Evolutionary conservation across 30 jellyfish, hydroid and myxozoan genomes (phyloP).

Genomic region (Haliclystus octoradiatus): DNA sequence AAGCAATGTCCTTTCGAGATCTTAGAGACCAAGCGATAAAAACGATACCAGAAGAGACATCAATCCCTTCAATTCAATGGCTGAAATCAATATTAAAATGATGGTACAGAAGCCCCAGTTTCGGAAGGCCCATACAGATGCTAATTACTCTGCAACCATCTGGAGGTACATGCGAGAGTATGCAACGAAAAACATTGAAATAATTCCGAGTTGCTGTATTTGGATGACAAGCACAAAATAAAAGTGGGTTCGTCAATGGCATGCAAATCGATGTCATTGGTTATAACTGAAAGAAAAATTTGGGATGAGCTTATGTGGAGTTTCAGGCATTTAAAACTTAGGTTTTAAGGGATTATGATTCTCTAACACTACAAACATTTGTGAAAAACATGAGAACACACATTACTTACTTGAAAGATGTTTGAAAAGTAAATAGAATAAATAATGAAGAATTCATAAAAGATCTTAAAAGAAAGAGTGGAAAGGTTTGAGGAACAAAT

Average conservation of each 20-base stretch:
- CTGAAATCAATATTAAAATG: slow-evolving; percentile 8
- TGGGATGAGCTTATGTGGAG: not conserved
- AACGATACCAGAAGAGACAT: slow-evolving; percentile 19
- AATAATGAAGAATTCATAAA: not conserved
- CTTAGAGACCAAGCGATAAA: slow-evolving; percentile 3
- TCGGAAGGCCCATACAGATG: slow-evolving; percentile 7
- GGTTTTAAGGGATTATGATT: not conserved
- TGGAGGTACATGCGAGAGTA: slow-evolving; percentile 10
- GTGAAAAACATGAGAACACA: not conserved
- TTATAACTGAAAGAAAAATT: not conserved
- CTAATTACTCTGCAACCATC: slow-evolving; percentile 11
- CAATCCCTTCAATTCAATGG: slow-evolving; percentile 23
- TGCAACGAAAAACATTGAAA: not conserved
- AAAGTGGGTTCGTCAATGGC: slow-evolving; percentile 17
- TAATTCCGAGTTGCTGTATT: not conserved
- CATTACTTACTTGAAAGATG: not conserved
- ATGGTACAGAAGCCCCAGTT: slow-evolving; percentile 19
- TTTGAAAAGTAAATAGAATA: not conserved
- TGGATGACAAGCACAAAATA: slow-evolving; percentile 16
- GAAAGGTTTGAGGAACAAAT: slow-evolving; percentile 1
- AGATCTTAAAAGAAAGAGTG: not conserved
- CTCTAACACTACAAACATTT: not conserved
- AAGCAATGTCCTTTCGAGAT: slow-evolving; percentile 17
- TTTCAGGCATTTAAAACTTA: not conserved
- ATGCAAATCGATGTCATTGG: not conserved